These are phyloP conservation scores for Callorhinus ursinus DNA, from an alignment of 2,113 vertebrate genomes.

Conservation along the genomic window DNA sequence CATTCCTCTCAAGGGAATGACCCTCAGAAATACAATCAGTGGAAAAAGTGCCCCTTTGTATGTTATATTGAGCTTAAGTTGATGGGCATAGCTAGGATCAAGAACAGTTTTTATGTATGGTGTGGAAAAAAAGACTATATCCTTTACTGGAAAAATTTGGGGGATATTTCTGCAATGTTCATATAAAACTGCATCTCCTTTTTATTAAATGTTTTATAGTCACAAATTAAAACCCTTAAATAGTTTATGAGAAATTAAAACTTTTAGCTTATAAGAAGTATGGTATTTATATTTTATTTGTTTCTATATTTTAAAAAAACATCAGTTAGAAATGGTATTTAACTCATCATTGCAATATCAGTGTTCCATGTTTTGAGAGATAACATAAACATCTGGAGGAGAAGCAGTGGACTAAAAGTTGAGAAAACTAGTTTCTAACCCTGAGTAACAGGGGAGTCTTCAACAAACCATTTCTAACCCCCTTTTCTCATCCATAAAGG, in stretches of 20 bases:
- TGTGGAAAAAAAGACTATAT: not conserved
- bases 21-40: not conserved
- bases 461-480: not conserved
- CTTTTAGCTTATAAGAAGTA: not conserved
- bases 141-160: not conserved
- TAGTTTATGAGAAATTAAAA: conserved; percentile 53
- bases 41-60: not conserved
- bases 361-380: not conserved
- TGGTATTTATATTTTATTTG: not conserved
- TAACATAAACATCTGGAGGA: not conserved
- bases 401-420: not conserved
- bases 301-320: not conserved
- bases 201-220: not conserved
- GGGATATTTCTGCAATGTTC: not conserved
- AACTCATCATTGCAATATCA: not conserved
- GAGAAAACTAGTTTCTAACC: not conserved
- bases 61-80: not conserved
- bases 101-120: not conserved
- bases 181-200: not conserved
- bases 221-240: not conserved
- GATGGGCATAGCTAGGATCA: not conserved
- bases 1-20: not conserved
- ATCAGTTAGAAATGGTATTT: conserved; percentile 19
- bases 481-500: not conserved
- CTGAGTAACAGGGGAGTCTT: not conserved